Percentiles rank a stretch among this genome's conserved stretches.
These are phyloP conservation scores for Manacus vitellinus DNA, from an alignment of 2,113 vertebrate species.

Conservation along the genomic window DNA sequence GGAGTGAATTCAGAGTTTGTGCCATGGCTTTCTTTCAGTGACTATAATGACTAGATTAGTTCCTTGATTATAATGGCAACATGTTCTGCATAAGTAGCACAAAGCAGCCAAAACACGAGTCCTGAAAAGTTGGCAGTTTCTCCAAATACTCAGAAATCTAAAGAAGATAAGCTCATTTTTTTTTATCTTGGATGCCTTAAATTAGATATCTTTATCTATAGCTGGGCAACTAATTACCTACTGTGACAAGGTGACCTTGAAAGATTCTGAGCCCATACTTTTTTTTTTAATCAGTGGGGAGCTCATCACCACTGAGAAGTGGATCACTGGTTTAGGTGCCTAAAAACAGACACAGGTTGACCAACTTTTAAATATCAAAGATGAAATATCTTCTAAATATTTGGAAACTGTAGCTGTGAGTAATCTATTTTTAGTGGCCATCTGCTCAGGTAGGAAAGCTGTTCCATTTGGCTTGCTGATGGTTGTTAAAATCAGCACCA, in stretches of 20 bases:
- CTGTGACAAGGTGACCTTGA: neutral
- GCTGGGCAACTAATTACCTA: neutral
- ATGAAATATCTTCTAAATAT: neutral
- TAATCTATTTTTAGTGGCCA: neutral
- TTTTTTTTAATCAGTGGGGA: neutral
- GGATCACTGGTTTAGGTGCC: neutral
- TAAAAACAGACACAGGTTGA: neutral
- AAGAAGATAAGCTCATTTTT: neutral
- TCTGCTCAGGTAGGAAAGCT: slow-evolving; percentile 44
- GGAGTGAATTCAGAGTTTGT: neutral
- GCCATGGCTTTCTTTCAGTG: neutral
- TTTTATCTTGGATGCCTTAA: neutral
- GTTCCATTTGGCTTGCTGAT: neutral
- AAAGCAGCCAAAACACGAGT: neutral
- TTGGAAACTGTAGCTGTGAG: neutral
- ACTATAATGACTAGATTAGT: neutral
- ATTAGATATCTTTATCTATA: neutral
- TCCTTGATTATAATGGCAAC: neutral
- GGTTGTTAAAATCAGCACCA: neutral
- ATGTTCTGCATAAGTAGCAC: neutral
- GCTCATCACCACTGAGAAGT: neutral
- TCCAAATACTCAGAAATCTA: neutral
- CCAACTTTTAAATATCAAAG: neutral
- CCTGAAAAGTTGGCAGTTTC: neutral
- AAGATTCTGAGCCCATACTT: neutral